phyloP scores from a whole-genome alignment of 2,888 invertebrate species.

The Chrysodeixis includens region DNA sequence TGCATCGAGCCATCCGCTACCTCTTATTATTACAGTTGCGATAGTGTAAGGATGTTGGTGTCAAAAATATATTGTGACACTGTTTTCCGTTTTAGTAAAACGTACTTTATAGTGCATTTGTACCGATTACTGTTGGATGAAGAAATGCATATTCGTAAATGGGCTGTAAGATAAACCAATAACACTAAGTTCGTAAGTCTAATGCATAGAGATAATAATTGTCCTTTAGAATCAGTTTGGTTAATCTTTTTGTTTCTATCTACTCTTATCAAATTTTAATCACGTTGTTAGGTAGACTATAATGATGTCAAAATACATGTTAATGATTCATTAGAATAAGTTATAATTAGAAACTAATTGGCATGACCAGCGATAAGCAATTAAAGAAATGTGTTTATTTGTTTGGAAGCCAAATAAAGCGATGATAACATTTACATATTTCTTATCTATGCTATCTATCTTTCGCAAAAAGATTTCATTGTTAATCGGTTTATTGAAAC shows the following conservation, averaged over 20 bases:
- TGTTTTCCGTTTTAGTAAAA: too few relatives aligned
- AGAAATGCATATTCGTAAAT: too few relatives aligned
- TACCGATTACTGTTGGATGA: too few relatives aligned
- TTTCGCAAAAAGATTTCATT: background rate
- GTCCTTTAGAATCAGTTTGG: background rate
- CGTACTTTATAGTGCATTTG: too few relatives aligned
- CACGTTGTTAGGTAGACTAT: background rate
- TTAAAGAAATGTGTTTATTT: background rate
- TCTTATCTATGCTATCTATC: too few relatives aligned
- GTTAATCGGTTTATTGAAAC: background rate
- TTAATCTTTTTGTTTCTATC: background rate
- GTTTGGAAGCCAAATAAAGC: background rate
- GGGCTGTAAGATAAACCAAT: too few relatives aligned
- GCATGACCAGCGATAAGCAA: background rate
- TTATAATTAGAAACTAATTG: background rate
- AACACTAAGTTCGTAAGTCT: too few relatives aligned
- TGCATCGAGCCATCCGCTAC: too few relatives aligned
- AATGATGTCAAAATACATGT: too few relatives aligned
- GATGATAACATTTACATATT: background rate
- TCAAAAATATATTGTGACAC: too few relatives aligned
- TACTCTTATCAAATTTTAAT: background rate
- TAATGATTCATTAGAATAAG: slow-evolving; percentile 2
- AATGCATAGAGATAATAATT: background rate
- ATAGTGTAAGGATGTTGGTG: too few relatives aligned
- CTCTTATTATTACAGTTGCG: too few relatives aligned